phyloP scores from a whole-genome alignment of 2,888 invertebrate genomes.

The Ophonus ardosiacus region DNA sequence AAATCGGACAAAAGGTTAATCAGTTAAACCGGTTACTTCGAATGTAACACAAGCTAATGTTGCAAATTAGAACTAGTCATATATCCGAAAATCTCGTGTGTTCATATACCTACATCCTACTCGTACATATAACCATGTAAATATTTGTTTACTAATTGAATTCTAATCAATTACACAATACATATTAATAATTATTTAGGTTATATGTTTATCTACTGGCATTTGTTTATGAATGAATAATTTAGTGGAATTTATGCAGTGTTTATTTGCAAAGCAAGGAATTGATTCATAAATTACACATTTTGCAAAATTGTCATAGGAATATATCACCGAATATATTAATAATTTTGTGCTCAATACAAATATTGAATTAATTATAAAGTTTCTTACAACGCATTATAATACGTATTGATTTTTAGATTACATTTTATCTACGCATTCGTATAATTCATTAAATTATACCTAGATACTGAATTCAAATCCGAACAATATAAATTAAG shows the following conservation, averaged over 20 bases:
- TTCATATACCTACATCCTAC: too few relatives aligned
- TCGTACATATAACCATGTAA: too few relatives aligned
- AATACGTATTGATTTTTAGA: neutral
- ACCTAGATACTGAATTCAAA: too few relatives aligned
- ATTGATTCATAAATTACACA: constrained; percentile 7
- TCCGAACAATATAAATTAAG: too few relatives aligned
- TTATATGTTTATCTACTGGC: neutral
- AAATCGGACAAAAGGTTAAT: too few relatives aligned
- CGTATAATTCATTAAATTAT: neutral
- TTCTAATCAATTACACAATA: neutral
- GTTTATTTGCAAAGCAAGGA: neutral
- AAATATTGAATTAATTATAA: neutral
- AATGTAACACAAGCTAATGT: too few relatives aligned
- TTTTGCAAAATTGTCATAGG: neutral
- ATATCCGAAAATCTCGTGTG: too few relatives aligned
- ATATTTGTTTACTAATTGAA: too few relatives aligned
- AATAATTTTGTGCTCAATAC: neutral
- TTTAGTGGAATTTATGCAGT: neutral
- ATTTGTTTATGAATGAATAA: constrained; percentile 12
- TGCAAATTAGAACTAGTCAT: too few relatives aligned
- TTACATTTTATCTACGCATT: neutral
- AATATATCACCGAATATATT: neutral
- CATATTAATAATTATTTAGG: neutral
- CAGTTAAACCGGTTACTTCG: too few relatives aligned
- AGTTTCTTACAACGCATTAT: neutral